Evolutionary conservation across 2,797 vertebrate genomes (phyloP).

Genomic region (Dipus sagitta): DNA sequence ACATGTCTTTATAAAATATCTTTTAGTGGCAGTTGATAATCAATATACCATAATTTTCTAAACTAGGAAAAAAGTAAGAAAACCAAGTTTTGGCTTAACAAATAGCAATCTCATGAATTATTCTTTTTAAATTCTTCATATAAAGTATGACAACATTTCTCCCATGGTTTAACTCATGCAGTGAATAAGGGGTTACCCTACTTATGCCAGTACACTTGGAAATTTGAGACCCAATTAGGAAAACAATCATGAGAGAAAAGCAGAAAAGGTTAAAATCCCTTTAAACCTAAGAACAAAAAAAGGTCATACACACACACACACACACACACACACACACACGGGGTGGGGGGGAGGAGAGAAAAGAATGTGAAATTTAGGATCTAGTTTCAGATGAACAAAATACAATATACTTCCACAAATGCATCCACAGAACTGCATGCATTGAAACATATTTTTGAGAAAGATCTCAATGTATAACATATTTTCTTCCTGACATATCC

Average conservation of each 20-base stretch:
- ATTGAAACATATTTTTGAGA: not conserved
- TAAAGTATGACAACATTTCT: not conserved
- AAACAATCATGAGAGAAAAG: conserved; percentile 26
- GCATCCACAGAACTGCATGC: not conserved
- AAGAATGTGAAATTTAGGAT: conserved; percentile 23
- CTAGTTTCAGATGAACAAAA: conserved; percentile 53
- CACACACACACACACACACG: too few relatives aligned
- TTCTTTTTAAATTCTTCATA: not conserved
- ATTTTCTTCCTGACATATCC: conserved; percentile 33
- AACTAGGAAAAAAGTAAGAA: conserved; percentile 25
- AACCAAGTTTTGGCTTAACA: conserved; percentile 58
- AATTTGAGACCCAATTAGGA: conserved; percentile 53
- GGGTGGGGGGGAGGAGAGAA: not conserved
- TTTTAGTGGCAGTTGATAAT: conserved; percentile 24
- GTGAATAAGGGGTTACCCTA: not conserved
- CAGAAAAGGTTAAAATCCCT: conserved; percentile 28
- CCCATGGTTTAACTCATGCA: not conserved
- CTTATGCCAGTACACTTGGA: conserved; percentile 25
- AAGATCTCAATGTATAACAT: not conserved
- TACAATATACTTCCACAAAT: conserved; percentile 45
- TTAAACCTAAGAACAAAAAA: conserved; percentile 57
- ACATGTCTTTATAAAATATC: conserved; percentile 8
- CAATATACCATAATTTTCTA: conserved; percentile 34
- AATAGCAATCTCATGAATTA: conserved; percentile 40
- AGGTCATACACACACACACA: too few relatives aligned